These are phyloP conservation scores for Oplegnathus fasciatus DNA, from an alignment of 2,113 vertebrate species.

Conservation along the genomic window DNA sequence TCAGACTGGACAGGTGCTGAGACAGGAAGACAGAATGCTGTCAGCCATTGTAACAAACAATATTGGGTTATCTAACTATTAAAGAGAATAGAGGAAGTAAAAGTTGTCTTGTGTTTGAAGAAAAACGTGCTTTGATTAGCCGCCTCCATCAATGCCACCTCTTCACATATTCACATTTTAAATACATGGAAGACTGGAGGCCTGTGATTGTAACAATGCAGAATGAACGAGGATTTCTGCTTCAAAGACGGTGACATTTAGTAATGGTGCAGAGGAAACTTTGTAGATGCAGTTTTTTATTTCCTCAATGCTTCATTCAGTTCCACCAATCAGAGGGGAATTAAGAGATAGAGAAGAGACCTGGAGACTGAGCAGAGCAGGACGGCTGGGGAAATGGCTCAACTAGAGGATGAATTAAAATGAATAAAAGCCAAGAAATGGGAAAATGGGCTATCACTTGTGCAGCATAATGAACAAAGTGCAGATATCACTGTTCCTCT, in stretches of 20 bases:
- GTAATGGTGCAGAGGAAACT: slow-evolving; percentile 48
- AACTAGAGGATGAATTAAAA: slow-evolving; percentile 79
- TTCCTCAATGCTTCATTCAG: slow-evolving; percentile 54
- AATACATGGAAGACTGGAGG: background rate
- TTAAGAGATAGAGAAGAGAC: slow-evolving; percentile 72
- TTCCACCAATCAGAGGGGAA: slow-evolving; percentile 70
- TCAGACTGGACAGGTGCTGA: slow-evolving; percentile 69
- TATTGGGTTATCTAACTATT: slow-evolving; percentile 66
- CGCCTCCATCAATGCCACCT: slow-evolving; percentile 18
- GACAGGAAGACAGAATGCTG: slow-evolving; percentile 68
- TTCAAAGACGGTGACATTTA: slow-evolving; percentile 57
- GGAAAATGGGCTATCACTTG: slow-evolving; percentile 77
- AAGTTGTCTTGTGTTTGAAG: slow-evolving; percentile 47
- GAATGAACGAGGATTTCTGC: slow-evolving; percentile 28
- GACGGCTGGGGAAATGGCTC: slow-evolving; percentile 66
- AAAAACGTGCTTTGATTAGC: slow-evolving; percentile 44
- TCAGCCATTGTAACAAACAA: slow-evolving; percentile 65
- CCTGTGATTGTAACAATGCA: background rate
- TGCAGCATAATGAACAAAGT: slow-evolving; percentile 77
- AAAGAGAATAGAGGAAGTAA: slow-evolving; percentile 42
- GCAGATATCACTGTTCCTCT: slow-evolving; percentile 76
- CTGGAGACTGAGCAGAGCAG: slow-evolving; percentile 68
- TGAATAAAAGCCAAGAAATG: slow-evolving; percentile 80
- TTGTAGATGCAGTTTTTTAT: slow-evolving; percentile 47
- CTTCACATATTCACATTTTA: slow-evolving; percentile 28